These are phyloP conservation scores for Capromys pilorides DNA, from an alignment of 2,797 vertebrate species.

Conservation along the genomic window DNA sequence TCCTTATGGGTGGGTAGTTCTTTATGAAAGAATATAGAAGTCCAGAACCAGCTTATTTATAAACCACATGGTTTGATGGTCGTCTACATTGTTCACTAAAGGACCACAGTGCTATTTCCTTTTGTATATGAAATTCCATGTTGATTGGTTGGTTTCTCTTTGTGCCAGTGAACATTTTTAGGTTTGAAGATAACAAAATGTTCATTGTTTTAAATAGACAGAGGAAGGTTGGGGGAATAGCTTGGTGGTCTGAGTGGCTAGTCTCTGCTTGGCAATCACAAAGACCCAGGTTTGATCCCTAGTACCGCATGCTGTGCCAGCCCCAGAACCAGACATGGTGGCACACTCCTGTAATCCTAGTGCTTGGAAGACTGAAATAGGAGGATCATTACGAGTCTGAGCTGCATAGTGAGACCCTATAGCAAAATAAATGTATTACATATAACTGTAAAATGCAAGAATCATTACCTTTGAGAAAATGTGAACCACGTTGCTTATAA, in stretches of 20 bases:
- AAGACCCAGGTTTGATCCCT: too few relatives aligned
- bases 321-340: too few relatives aligned
- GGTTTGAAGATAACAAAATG: slow-evolving; percentile 23
- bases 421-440: slow-evolving; percentile 4
- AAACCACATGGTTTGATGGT: neutral
- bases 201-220: neutral
- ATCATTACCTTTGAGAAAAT: slow-evolving; percentile 62
- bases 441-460: slow-evolving; percentile 52
- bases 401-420: too few relatives aligned
- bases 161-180: neutral
- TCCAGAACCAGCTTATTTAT: neutral
- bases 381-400: too few relatives aligned
- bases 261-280: too few relatives aligned
- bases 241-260: too few relatives aligned
- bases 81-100: neutral
- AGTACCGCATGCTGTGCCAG: too few relatives aligned
- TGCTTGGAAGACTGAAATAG: too few relatives aligned
- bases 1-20: neutral
- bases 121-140: slow-evolving; percentile 11
- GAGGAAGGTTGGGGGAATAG: neutral
- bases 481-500: slow-evolving; percentile 56
- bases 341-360: too few relatives aligned
- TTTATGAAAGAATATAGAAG: neutral
- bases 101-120: neutral
- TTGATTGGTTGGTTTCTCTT: slow-evolving; percentile 10